Evolutionary conservation across 2,797 vertebrate genomes (phyloP).

Genomic region (Simalia tracyae): DNA sequence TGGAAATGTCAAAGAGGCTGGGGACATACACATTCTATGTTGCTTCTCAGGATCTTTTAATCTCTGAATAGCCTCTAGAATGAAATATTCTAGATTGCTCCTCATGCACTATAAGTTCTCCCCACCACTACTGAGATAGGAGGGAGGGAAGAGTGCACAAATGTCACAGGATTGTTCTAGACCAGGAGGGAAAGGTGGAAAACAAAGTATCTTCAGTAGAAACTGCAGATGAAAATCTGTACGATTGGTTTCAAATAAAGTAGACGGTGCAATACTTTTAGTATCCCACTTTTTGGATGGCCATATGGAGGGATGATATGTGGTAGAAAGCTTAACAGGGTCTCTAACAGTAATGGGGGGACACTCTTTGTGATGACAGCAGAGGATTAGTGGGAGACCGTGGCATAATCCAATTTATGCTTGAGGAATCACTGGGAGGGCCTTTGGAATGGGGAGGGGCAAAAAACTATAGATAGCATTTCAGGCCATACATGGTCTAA

Average conservation of each 20-base stretch:
- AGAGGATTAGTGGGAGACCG: background rate
- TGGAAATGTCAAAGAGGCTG: background rate
- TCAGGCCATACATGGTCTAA: background rate
- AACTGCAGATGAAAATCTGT: background rate
- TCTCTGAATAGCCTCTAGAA: background rate
- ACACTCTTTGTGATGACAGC: background rate
- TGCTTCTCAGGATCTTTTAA: background rate
- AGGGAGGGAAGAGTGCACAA: background rate
- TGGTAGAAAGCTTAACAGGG: background rate
- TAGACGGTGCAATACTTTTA: background rate
- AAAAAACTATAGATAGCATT: background rate
- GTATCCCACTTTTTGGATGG: background rate
- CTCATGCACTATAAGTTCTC: background rate
- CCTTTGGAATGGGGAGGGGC: background rate
- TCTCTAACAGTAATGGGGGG: background rate
- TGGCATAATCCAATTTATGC: background rate
- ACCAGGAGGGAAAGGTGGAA: background rate
- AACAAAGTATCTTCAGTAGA: background rate
- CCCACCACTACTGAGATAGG: background rate
- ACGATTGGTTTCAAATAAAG: background rate
- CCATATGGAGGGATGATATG: background rate
- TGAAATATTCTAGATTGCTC: background rate
- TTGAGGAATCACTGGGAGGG: background rate
- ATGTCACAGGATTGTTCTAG: background rate
- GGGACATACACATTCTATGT: background rate